Conservation (phyloP, 2,797 vertebrate species). For the Momotus momota region DNA sequence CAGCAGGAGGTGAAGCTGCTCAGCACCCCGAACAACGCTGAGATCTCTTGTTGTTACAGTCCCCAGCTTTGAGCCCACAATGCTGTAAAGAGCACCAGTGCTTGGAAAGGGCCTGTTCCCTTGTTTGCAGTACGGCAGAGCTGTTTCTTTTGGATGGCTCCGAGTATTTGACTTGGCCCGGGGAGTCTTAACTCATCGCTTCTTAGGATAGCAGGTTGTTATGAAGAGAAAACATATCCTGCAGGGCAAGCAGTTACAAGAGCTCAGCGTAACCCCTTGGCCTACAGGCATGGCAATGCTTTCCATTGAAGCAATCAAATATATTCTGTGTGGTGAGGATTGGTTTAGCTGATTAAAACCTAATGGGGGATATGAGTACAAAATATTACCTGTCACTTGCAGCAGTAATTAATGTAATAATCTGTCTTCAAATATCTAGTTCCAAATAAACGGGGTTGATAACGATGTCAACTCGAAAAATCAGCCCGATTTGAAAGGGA, state of each 20-base stretch:
- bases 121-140: not conserved
- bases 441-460: not conserved
- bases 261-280: not conserved
- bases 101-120: not conserved
- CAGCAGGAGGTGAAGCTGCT: not conserved
- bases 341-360: not conserved
- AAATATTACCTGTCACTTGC: not conserved
- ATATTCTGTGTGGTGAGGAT: not conserved
- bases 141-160: not conserved
- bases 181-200: not conserved
- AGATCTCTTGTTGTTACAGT: not conserved
- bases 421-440: not conserved
- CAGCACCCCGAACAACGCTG: not conserved
- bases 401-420: constrained; percentile 46
- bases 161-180: not conserved
- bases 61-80: rapidly evolving
- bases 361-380: not conserved
- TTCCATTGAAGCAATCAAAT: not conserved
- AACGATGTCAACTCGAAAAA: constrained; percentile 63
- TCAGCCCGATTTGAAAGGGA: constrained; percentile 63
- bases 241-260: not conserved
- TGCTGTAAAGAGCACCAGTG: not conserved
- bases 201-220: not conserved
- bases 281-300: not conserved
- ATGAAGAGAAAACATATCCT: not conserved